These are phyloP conservation scores for Micoletzkya japonica DNA, from an alignment of 2,888 invertebrate species.

Conservation along the genomic window DNA sequence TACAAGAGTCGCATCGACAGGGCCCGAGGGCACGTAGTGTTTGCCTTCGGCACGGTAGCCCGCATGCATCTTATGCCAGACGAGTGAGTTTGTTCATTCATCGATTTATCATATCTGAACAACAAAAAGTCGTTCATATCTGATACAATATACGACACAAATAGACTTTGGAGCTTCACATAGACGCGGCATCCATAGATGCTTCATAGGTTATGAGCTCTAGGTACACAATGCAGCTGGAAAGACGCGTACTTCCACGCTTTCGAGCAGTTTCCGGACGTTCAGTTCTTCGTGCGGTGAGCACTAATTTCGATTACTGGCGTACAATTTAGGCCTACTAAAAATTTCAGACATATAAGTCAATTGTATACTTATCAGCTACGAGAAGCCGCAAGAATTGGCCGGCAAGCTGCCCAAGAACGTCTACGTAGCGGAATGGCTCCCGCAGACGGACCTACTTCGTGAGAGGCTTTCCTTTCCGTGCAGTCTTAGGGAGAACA, in stretches of 20 bases:
- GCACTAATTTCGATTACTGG: background rate
- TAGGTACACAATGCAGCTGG: too few species aligned
- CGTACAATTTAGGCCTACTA: background rate
- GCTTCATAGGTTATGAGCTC: too few species aligned
- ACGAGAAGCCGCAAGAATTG: background rate
- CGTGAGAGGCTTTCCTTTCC: too few species aligned
- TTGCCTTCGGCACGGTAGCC: slow-evolving; percentile 46
- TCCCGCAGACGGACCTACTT: slow-evolving; percentile 64
- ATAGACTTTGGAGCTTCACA: too few species aligned
- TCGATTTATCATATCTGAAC: too few species aligned
- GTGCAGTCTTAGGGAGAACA: too few species aligned
- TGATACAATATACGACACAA: too few species aligned
- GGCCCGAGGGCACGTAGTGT: slow-evolving; percentile 40
- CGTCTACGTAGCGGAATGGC: slow-evolving; percentile 58
- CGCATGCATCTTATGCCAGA: slow-evolving; percentile 20
- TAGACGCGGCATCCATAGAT: too few species aligned
- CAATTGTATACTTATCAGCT: background rate
- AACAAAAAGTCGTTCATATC: too few species aligned
- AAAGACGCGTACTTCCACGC: slow-evolving; percentile 37
- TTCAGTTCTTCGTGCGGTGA: slow-evolving; percentile 43
- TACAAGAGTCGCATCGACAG: slow-evolving; percentile 36
- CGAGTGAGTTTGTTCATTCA: too few species aligned
- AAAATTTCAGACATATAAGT: background rate
- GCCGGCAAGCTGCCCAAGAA: slow-evolving; percentile 41
- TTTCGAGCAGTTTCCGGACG: slow-evolving; percentile 39